Evolutionary conservation across 2,113 vertebrate species (phyloP).

Genomic region (Chaenogobius annularis): DNA sequence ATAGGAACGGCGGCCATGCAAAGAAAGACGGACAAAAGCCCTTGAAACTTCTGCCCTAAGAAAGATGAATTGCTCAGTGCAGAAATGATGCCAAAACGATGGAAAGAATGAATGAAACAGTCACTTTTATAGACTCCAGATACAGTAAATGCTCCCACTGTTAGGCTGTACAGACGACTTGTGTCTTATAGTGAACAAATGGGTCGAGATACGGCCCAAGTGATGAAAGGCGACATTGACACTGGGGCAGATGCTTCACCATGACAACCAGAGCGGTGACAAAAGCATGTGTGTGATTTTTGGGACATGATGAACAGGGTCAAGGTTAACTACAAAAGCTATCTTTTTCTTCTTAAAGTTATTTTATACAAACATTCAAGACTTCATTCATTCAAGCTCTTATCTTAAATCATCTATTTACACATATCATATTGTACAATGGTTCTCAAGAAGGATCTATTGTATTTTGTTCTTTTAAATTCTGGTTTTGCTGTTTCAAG

Average conservation of each 20-base stretch:
- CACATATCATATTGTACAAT: background rate
- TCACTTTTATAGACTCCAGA: slow-evolving; percentile 45
- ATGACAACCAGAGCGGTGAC: slow-evolving; percentile 68
- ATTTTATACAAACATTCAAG: slow-evolving; percentile 16
- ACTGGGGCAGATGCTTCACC: slow-evolving; percentile 76
- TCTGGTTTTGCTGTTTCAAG: background rate
- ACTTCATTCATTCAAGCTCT: background rate
- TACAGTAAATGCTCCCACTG: slow-evolving; percentile 27
- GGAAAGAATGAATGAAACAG: slow-evolving; percentile 35
- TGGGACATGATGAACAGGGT: slow-evolving; percentile 49
- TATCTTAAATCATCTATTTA: background rate
- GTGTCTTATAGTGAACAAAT: slow-evolving; percentile 39
- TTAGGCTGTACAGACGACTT: slow-evolving; percentile 38
- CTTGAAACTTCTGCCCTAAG: slow-evolving; percentile 46
- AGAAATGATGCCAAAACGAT: slow-evolving; percentile 9
- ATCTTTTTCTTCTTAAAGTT: slow-evolving; percentile 23
- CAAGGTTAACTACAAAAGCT: slow-evolving; percentile 52
- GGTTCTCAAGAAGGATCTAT: background rate
- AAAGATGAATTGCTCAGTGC: slow-evolving; percentile 38
- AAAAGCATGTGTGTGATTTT: slow-evolving; percentile 61
- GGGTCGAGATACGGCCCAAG: slow-evolving; percentile 35
- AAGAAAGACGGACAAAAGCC: slow-evolving; percentile 58
- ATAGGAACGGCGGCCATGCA: slow-evolving; percentile 31
- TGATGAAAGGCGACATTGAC: slow-evolving; percentile 64
- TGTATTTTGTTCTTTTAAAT: background rate